phyloP scores from a whole-genome alignment of 2,113 vertebrate species.

The Holacanthus passer region DNA sequence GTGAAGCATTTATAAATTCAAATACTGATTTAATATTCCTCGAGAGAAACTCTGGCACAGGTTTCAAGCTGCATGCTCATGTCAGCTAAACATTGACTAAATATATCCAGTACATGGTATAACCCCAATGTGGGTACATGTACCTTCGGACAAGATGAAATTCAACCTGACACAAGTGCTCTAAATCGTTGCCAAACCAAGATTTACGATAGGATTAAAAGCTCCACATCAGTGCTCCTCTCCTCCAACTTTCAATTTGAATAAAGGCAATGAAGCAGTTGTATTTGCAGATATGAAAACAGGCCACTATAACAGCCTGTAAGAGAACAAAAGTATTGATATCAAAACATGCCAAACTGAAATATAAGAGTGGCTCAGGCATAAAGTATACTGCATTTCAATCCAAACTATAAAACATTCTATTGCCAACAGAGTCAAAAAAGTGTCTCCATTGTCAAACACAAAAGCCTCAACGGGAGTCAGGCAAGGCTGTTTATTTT shows the following conservation, averaged over 20 bases:
- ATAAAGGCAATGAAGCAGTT: not conserved
- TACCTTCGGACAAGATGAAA: conserved; percentile 4
- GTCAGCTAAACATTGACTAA: not conserved
- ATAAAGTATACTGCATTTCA: not conserved
- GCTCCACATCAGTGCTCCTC: not conserved
- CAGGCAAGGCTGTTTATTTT: not conserved
- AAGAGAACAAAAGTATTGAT: not conserved
- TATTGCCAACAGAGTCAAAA: not conserved
- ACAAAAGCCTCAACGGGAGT: conserved; percentile 15
- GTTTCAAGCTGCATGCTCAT: not conserved
- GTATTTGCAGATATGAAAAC: not conserved
- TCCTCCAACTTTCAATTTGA: conserved; percentile 1
- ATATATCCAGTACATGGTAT: not conserved
- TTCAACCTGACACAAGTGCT: not conserved
- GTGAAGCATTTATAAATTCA: not conserved
- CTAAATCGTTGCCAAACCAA: not conserved
- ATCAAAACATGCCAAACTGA: not conserved
- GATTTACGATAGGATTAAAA: not conserved
- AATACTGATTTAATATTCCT: not conserved
- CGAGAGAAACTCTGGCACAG: not conserved
- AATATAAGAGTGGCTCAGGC: not conserved
- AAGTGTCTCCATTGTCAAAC: conserved; percentile 16
- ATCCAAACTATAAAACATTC: not conserved
- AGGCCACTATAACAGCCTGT: not conserved
- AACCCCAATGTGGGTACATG: not conserved